Conservation (phyloP, 2,113 vertebrate genomes). For the Mastomys natalensis region DNA sequence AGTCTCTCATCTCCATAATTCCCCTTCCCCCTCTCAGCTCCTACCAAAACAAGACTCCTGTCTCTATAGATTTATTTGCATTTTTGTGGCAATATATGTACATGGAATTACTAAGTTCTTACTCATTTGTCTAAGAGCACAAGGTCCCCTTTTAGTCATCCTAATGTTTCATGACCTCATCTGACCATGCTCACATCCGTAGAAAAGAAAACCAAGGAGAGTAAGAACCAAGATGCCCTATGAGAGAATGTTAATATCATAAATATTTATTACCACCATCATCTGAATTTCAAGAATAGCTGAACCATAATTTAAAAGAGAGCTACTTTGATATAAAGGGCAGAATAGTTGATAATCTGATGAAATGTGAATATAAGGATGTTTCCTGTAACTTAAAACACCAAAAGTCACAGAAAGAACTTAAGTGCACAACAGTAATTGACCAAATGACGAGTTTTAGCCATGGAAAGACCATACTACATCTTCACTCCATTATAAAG, state of each 20-base stretch:
- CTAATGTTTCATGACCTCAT: neutral
- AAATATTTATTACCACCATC: neutral
- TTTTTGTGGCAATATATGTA: slow-evolving; percentile 10
- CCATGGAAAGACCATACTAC: neutral
- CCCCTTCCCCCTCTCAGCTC: neutral
- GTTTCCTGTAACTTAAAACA: neutral
- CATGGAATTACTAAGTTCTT: neutral
- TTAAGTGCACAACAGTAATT: neutral
- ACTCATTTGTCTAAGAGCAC: neutral
- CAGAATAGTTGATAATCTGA: neutral
- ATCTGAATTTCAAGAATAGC: slow-evolving; percentile 40
- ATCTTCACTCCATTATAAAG: neutral
- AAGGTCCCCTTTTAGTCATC: neutral
- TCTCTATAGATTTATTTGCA: neutral
- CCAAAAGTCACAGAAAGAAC: neutral
- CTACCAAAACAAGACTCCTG: neutral
- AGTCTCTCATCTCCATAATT: neutral
- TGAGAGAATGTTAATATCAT: neutral
- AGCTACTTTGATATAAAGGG: neutral
- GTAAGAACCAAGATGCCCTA: neutral
- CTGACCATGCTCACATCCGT: neutral
- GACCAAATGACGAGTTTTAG: neutral
- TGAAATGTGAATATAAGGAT: neutral
- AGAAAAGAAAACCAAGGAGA: neutral
- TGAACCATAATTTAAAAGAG: neutral